These are phyloP conservation scores for Lycaena phlaeas DNA, from an alignment of 2,888 invertebrate species.

Conservation along the genomic window DNA sequence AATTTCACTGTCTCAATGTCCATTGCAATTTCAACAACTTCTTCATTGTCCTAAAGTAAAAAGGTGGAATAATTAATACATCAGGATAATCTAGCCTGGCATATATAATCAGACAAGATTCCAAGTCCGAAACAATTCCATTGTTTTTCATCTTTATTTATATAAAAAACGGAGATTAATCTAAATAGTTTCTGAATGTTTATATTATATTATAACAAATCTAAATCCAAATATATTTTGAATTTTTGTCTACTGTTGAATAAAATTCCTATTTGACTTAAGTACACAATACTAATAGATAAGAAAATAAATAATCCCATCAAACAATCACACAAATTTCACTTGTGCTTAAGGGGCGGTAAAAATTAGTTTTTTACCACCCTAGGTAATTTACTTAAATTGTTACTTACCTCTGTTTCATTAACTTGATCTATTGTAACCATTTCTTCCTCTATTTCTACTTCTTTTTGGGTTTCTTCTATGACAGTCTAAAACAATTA, in stretches of 20 bases:
- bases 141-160: no score
- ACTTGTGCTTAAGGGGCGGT: not conserved
- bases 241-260: no score
- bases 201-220: no score
- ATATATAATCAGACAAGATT: no score
- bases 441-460: not conserved
- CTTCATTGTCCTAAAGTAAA: constrained; percentile 1
- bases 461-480: not conserved
- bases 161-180: no score
- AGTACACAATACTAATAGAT: no score
- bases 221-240: no score
- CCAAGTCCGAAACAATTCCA: no score
- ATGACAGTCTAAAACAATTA: not conserved
- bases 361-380: not conserved
- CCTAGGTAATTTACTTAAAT: not conserved
- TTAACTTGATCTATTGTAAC: not conserved
- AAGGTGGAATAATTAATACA: not conserved
- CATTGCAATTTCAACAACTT: not conserved
- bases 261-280: no score
- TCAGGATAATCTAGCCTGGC: not conserved
- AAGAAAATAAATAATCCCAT: no score
- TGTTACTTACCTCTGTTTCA: not conserved
- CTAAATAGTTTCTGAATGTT: no score
- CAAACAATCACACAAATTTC: not conserved
- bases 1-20: constrained; percentile 13